Conservation (phyloP, 2,113 vertebrate genomes). For the Chinchilla lanigera region DNA sequence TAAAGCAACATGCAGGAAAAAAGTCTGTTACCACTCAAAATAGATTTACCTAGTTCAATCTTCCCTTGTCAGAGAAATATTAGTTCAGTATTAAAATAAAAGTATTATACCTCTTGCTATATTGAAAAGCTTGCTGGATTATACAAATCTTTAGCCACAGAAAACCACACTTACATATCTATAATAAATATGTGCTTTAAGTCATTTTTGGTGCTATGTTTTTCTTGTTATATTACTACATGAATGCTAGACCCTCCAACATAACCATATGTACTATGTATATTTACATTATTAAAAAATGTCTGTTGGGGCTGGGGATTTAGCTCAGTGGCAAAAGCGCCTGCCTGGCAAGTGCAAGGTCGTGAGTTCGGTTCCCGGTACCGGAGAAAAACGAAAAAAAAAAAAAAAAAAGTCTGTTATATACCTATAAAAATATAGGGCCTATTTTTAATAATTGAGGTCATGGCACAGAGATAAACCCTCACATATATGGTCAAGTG, state of each 20-base stretch:
- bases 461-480: conserved; percentile 8
- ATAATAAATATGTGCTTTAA: conserved; percentile 85
- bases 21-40: conserved; percentile 61
- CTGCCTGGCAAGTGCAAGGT: no score
- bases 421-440: neutral
- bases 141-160: conserved; percentile 68
- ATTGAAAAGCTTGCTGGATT: conserved; percentile 66
- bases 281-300: neutral
- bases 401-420: neutral
- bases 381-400: no score
- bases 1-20: conserved; percentile 55
- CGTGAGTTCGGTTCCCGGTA: no score
- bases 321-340: no score
- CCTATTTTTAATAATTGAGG: neutral
- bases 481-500: neutral
- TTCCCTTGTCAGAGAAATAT: conserved; percentile 49
- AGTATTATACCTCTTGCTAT: conserved; percentile 50
- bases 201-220: conserved; percentile 37
- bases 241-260: neutral
- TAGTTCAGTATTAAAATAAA: conserved; percentile 56
- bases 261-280: neutral
- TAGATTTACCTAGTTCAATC: neutral
- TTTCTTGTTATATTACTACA: conserved; percentile 32
- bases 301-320: no score
- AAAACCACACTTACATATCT: conserved; percentile 72